These are phyloP conservation scores for Dryobotodes eremita DNA, from an alignment of 2,888 invertebrate genomes.

Conservation along the genomic window DNA sequence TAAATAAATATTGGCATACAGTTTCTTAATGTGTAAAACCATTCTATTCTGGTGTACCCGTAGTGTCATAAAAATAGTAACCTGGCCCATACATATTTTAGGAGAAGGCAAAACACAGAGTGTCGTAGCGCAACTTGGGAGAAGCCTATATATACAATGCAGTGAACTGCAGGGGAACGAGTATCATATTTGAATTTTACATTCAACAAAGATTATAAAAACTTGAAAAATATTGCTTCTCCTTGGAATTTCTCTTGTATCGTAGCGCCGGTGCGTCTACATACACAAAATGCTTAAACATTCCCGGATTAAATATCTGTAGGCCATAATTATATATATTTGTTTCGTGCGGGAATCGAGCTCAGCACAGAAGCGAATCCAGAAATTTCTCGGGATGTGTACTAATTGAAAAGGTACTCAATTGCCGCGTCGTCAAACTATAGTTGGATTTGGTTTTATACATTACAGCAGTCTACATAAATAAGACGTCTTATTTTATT, in stretches of 20 bases:
- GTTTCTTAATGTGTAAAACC: not conserved
- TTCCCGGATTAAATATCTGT: not conserved
- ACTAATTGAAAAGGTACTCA: not conserved
- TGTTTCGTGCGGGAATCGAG: not conserved
- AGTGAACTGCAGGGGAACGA: constrained; percentile 4
- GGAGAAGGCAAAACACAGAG: constrained; percentile 5
- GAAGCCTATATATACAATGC: constrained; percentile 8
- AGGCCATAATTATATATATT: not conserved
- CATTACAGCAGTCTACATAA: not conserved
- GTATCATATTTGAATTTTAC: constrained; percentile 20
- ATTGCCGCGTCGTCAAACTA: not conserved
- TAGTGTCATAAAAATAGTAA: constrained; percentile 22
- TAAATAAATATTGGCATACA: not conserved
- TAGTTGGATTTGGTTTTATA: constrained; percentile 9
- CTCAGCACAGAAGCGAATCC: not conserved
- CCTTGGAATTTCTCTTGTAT: not conserved
- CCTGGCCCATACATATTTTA: constrained; percentile 38
- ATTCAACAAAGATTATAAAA: constrained; percentile 16
- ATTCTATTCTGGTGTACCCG: not conserved
- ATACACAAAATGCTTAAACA: not conserved
- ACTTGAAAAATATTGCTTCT: not conserved
- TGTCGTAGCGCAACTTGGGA: constrained; percentile 2
- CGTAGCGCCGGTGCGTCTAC: not conserved
- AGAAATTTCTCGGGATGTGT: not conserved
- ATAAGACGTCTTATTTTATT: not conserved